Evolutionary conservation across 2,797 vertebrate genomes (phyloP), one percentile per base, ranked within the genome.

Genomic region (Enteromius thamalakanensis): DNA sequence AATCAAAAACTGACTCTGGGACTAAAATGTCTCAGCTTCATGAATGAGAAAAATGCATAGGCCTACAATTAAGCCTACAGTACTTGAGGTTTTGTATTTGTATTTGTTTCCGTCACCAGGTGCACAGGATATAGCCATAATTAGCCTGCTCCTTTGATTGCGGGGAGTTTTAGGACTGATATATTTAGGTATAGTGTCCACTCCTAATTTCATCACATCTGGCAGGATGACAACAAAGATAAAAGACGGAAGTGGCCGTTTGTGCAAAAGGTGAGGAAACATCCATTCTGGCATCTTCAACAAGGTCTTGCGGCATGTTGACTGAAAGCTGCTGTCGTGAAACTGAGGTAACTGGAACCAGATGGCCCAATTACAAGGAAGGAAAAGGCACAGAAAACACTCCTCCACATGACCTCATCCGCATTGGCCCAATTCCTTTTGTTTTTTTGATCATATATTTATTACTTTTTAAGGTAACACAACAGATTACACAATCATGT

Each of bases 191-290:
- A 17, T 49, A 78, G 19, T 37, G 69, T 72, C 17, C 53, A 71
- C 23, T 40, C 19, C 23, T 49, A 47, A 62, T 72, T 45, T 37
- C 40, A 23, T 2, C 15, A 62, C 69, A 74, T 64, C 69, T 74
- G 79, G 42, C 69, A 62, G 79, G 69, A 81, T 49, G 79, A 72
- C 37, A 68, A 53, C 79, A 60, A 62, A 69, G 65, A 74, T 84
- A 79, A 74, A 75, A 80, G 71, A 34, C 26, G 70, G 77, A 72
- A 51, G 49, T 17, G 19, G 40, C 45, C 26, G 55, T 76, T 47
- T 68, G 34, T 42, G 77, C 34, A 47, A 47, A 72, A 80, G 70
- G 51, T 67, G 47, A 79, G 65, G 77, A 81, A 64, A 81, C 40
- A 7, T 62, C 6, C 65, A 80, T 45, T 60, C 60, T 62, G 55